Evolutionary conservation across 2,113 vertebrate genomes (phyloP).

Genomic region (Trichechus manatus): DNA sequence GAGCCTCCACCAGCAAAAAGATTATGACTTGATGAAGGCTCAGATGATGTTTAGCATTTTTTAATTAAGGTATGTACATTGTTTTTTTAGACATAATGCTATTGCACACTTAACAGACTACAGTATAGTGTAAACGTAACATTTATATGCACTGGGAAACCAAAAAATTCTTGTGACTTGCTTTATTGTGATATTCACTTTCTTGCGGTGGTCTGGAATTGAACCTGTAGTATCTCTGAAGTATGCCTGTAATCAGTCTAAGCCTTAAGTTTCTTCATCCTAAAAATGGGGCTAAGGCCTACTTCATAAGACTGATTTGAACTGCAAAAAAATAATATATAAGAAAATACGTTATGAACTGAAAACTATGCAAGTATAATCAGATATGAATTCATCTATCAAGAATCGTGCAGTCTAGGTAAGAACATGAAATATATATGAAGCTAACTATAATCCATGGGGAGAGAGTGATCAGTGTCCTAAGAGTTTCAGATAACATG

Average conservation of each 20-base stretch:
- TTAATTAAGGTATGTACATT: too few relatives aligned
- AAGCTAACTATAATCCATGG: background rate
- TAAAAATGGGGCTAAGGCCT: constrained; percentile 8
- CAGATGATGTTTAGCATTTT: too few relatives aligned
- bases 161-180: too few relatives aligned
- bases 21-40: too few relatives aligned
- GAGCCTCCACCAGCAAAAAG: too few relatives aligned
- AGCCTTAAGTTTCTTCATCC: constrained; percentile 29
- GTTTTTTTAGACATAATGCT: too few relatives aligned
- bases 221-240: too few relatives aligned
- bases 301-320: background rate
- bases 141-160: too few relatives aligned
- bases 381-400: background rate
- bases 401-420: background rate
- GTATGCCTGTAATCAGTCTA: background rate
- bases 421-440: background rate
- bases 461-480: background rate
- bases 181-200: too few relatives aligned
- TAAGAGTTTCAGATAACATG: background rate
- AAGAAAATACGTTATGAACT: background rate
- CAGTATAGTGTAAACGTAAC: too few relatives aligned
- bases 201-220: too few relatives aligned
- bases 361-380: background rate
- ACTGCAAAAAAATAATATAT: constrained; percentile 29
- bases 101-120: too few relatives aligned